phyloP scores from a whole-genome alignment of 2,888 invertebrate species.

The Diogma glabrata region DNA sequence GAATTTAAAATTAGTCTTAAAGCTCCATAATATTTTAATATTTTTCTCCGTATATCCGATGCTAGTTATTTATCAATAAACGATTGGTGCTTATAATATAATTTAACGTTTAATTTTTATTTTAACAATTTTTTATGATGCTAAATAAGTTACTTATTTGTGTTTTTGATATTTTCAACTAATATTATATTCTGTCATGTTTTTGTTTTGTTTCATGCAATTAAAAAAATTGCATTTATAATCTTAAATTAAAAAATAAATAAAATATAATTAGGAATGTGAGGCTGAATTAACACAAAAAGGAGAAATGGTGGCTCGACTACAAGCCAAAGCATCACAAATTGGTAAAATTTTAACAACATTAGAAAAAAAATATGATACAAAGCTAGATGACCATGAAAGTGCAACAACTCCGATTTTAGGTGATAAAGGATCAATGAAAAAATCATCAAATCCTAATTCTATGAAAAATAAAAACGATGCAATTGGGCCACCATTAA shows the following conservation, averaged over 20 bases:
- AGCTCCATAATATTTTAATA: too few relatives aligned
- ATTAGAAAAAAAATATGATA: conserved; percentile 57
- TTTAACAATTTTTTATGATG: conserved; percentile 14
- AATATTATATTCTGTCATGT: conserved; percentile 3
- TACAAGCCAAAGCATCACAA: conserved; percentile 90
- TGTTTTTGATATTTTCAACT: too few relatives aligned
- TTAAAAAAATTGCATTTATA: too few relatives aligned
- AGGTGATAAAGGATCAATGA: conserved; percentile 15
- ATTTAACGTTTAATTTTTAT: too few relatives aligned
- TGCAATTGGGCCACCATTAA: conserved; percentile 33
- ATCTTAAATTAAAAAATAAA: conserved; percentile 12
- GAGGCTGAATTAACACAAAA: conserved; percentile 93
- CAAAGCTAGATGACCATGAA: conserved; percentile 49
- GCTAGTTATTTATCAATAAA: too few relatives aligned
- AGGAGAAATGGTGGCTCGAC: conserved; percentile 87
- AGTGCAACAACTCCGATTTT: conserved; percentile 21
- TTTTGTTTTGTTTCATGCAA: conserved; percentile 8
- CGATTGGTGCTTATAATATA: too few relatives aligned
- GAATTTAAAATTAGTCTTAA: too few relatives aligned
- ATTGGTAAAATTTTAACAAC: conserved; percentile 88
- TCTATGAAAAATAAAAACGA: conserved; percentile 21
- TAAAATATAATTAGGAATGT: conserved; percentile 57
- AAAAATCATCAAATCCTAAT: conserved; percentile 23
- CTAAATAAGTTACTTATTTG: too few relatives aligned
- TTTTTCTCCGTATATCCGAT: too few relatives aligned